Conservation (phyloP, 2,797 vertebrate species). For the Platalea minor region DNA sequence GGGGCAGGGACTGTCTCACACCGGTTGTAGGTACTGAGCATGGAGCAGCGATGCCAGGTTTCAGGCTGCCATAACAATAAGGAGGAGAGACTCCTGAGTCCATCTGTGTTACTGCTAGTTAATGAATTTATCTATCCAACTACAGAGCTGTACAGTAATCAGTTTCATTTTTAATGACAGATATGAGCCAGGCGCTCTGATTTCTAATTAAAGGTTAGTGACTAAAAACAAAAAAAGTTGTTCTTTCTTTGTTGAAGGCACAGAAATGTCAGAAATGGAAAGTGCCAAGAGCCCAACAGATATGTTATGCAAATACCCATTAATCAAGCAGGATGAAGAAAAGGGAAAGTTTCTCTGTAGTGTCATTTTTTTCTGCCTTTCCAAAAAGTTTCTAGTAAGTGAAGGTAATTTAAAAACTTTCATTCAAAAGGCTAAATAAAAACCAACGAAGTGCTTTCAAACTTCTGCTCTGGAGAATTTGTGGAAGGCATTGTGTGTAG, state of each 20-base stretch:
- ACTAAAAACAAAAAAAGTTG: not conserved
- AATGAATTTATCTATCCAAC: not conserved
- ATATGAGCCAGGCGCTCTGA: not conserved
- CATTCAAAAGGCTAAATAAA: not conserved
- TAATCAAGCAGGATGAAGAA: not conserved
- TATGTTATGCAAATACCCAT: not conserved
- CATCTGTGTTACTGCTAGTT: not conserved
- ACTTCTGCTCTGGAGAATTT: not conserved
- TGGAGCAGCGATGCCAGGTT: not conserved
- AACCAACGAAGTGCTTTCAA: not conserved
- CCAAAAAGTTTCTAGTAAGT: not conserved
- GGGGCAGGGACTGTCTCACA: not conserved
- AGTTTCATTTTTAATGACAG: not conserved
- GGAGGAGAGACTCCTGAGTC: not conserved
- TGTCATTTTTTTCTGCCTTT: not conserved
- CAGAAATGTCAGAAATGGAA: not conserved
- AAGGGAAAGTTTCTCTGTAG: not conserved
- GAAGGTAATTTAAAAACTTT: not conserved
- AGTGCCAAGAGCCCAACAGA: not conserved
- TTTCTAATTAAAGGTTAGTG: not conserved
- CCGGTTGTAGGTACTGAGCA: fast-evolving
- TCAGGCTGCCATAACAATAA: not conserved
- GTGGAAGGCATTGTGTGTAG: not conserved
- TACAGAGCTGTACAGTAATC: not conserved
- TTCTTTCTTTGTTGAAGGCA: not conserved